Evolutionary conservation across 1,140 invertebrate species (phyloP).

Genomic region (Cydia splendana): DNA sequence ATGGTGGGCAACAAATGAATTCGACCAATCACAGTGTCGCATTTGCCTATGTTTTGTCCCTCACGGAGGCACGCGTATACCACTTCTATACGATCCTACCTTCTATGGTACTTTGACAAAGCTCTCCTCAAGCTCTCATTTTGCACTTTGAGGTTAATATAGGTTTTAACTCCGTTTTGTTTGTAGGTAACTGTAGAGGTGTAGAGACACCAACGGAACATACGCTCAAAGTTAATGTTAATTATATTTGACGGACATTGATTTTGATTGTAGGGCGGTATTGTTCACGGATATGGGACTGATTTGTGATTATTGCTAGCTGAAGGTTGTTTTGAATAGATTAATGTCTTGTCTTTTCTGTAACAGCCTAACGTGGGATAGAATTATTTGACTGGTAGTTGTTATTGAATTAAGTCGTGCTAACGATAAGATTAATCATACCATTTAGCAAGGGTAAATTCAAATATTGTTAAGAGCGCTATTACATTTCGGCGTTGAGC

Average conservation of each 20-base stretch:
- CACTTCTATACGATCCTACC: too few species aligned
- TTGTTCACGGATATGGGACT: slow-evolving; percentile 49
- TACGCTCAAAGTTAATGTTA: slow-evolving; percentile 1
- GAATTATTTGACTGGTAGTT: neutral
- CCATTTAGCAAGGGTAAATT: too few species aligned
- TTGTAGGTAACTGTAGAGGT: neutral
- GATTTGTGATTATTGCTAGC: slow-evolving; percentile 17
- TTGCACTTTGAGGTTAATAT: too few species aligned
- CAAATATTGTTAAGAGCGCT: too few species aligned
- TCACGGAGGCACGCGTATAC: too few species aligned
- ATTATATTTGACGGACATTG: slow-evolving; percentile 42
- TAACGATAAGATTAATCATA: too few species aligned
- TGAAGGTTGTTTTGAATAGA: slow-evolving; percentile 7
- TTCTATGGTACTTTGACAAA: neutral
- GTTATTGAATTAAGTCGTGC: too few species aligned
- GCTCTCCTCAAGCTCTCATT: too few species aligned
- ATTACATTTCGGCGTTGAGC: too few species aligned
- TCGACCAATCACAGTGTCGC: too few species aligned
- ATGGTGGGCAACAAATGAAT: too few species aligned
- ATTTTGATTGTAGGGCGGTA: slow-evolving; percentile 50
- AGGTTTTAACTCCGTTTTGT: neutral
- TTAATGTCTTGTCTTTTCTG: slow-evolving; percentile 15
- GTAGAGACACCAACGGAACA: neutral
- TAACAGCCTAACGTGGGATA: neutral
- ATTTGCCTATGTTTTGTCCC: too few species aligned